Evolutionary conservation across 2,888 invertebrate genomes (phyloP).

Genomic region (Lochmaea capreae): DNA sequence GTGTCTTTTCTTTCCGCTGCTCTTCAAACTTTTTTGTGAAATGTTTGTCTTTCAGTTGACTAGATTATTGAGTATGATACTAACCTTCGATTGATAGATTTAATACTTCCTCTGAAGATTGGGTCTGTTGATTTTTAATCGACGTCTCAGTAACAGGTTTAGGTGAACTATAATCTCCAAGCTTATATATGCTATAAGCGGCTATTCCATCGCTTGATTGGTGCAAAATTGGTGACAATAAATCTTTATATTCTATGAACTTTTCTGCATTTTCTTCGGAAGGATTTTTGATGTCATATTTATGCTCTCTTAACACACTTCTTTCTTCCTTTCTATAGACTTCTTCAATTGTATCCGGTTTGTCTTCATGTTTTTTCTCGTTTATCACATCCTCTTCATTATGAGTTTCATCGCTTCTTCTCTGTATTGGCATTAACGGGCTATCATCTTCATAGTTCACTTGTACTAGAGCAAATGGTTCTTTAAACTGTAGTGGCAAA

Average conservation of each 20-base stretch:
- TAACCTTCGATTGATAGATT: background rate
- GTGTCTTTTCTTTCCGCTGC: too few relatives aligned
- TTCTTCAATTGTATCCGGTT: background rate
- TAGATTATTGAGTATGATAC: background rate
- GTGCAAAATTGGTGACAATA: background rate
- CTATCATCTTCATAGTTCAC: background rate
- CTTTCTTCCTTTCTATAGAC: background rate
- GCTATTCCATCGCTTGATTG: background rate
- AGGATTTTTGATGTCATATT: background rate
- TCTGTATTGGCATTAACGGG: background rate
- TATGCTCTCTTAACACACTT: background rate
- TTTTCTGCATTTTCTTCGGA: background rate
- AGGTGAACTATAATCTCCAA: background rate
- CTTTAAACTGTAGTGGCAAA: background rate
- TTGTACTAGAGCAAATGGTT: background rate
- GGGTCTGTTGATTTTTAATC: background rate
- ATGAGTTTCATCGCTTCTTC: slow-evolving; percentile 6
- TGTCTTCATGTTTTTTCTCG: background rate
- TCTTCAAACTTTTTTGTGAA: too few relatives aligned
- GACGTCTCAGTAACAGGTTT: background rate
- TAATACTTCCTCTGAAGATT: background rate
- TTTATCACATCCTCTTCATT: background rate
- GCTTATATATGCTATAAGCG: background rate
- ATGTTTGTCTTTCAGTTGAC: too few relatives aligned
- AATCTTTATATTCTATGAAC: background rate